These are phyloP conservation scores for Urechis unicinctus DNA, from an alignment of 2,888 invertebrate genomes.

Conservation along the genomic window DNA sequence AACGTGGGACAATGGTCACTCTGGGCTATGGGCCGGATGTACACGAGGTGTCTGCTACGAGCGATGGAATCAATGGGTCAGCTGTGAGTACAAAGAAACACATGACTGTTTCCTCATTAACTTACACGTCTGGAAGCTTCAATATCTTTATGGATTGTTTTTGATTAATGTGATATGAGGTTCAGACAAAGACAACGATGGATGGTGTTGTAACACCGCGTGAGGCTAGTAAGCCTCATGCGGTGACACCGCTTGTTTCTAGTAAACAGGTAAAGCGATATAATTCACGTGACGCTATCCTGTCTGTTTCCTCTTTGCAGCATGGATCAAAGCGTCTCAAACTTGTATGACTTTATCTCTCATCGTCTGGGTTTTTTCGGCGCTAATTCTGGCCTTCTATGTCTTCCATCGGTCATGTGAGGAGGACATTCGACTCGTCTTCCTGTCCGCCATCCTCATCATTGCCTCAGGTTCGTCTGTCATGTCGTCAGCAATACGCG, in stretches of 20 bases:
- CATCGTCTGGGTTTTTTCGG: conserved; percentile 1
- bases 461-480: background rate
- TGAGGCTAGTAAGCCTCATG: too few species aligned
- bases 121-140: too few species aligned
- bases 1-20: conserved; percentile 7
- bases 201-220: too few species aligned
- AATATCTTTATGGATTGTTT: too few species aligned
- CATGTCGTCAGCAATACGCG: background rate
- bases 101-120: too few species aligned
- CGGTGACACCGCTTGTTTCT: too few species aligned
- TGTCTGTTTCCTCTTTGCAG: conserved; percentile 1
- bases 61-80: conserved; percentile 11
- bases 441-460: background rate
- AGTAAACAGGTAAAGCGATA: too few species aligned
- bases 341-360: conserved; percentile 6
- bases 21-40: conserved; percentile 12
- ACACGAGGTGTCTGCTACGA: conserved; percentile 10
- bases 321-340: conserved; percentile 8
- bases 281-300: too few species aligned
- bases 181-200: too few species aligned
- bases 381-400: conserved; percentile 1
- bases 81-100: conserved; percentile 3
- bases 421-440: conserved; percentile 6
- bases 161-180: too few species aligned
- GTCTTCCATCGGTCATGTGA: conserved; percentile 5